Evolutionary conservation across 2,113 vertebrate genomes (phyloP), one percentile per base, ranked within the genome.

Genomic region (Nothobranchius furzeri): DNA sequence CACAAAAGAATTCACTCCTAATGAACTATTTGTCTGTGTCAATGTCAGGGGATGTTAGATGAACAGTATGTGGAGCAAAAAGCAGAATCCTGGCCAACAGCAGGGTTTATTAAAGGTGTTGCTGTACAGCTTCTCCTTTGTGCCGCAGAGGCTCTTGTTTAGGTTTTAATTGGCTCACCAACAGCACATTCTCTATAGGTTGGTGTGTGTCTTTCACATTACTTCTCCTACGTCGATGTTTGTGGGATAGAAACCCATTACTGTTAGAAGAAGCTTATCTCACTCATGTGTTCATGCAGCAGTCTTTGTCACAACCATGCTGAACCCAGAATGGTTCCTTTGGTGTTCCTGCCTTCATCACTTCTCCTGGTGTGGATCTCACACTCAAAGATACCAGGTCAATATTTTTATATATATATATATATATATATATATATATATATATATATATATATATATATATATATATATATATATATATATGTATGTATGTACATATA

Each of bases 101-200:
- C 71, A 61, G 68, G 48, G 60, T 82, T 85, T 79, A 82, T 82
- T 82, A 81, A 79, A 86, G 74, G 70, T 76, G 78, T 61, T 61
- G 46, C 65, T 63, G 68, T 74, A 45, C 55, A 37, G 64, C 63
- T 62, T 76, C 60, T 70, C 60, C 64, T 82, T 69, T 35, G 68
- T 60, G 76, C 75, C 47, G 60, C 36, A 35, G 79, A 84, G 73
- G 82, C 68, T 70, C 53, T 80, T 83, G 75, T 86, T 85, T 75
- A 55, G 79, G 79, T 86, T 91, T 88, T 90, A 89, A 91, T 89
- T 89, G 89, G 86, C 68, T 87, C 54, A 46, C 61, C 25, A 47
- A 66, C 83, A 80, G 82, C 78, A 76, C 79, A 71, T 37, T 51
- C 63, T 53, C 46, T 79, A 72, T 75, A 59, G 72, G 79, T 75